Base-by-base conservation (phyloP, 2,888 invertebrate species). In the Meta bourneti region DNA sequence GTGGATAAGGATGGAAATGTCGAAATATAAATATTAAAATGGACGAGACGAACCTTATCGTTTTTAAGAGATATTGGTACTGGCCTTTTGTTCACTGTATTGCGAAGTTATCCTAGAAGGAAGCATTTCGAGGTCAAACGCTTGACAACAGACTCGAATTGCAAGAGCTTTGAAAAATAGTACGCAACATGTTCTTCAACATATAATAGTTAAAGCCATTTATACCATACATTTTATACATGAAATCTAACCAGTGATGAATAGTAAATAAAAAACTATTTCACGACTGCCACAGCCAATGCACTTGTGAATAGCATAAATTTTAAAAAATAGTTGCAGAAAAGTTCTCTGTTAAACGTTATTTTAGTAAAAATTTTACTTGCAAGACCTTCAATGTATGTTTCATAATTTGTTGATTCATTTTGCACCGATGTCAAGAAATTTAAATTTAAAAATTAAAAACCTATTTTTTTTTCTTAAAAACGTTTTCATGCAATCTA, bases 41-140 rank as follows among this genome's bases (percentile, higher is more conserved):
- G 54, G 61, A 20, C 54, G 75, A 48, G 75, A 48, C 19, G 70
- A 70, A 75, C 61, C 34, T 86, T 77, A 49, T 51, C 52, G 54
- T 77, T 85, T 49, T 85, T n/a, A 61, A n/a, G 8, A 19, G 74
- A 19, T 19, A 61, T 61, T 61, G 61, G 61, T 61, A 52, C 52
- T 19, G 19, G 19, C 54, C 34, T 84, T 61, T 16, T 84, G 74
- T 34, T 16, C 48, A 6, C 71, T 71, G 16, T 61, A 52, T 84
- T 74, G 61, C 54, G 79, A 79, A 79, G 78, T 19, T 52, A 48
- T n/a, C 19, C n/a, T n/a, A 72, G 83, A 83, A 83, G 72, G 74
- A 84, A 84, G 61, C 34, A 13, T 72, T 84, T 48, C 74, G 74
- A 84, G 75, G 84, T 84, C 84, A 84, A 75, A 84, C 74, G 84